Evolutionary conservation across 2,797 vertebrate genomes (phyloP).

Genomic region (Etheostoma perlongum): DNA sequence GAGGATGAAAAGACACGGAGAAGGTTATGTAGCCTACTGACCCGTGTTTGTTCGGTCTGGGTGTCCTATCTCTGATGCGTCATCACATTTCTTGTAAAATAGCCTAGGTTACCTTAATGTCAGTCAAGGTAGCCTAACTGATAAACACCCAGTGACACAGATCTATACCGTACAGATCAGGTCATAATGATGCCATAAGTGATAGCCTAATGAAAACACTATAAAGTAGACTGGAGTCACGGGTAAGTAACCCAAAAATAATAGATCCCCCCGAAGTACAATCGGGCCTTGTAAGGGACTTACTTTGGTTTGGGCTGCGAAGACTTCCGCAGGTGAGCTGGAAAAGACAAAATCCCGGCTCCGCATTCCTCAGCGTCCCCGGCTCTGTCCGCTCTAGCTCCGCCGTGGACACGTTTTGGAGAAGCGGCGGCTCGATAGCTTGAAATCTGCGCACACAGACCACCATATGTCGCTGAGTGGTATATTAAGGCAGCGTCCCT

Average conservation of each 20-base stretch:
- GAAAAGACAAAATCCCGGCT: conserved; percentile 66
- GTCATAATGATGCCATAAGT: not conserved
- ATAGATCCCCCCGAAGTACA: not conserved
- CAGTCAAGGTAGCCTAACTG: conserved; percentile 45
- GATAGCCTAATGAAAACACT: not conserved
- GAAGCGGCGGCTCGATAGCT: conserved; percentile 30
- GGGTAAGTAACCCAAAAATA: not conserved
- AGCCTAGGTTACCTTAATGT: not conserved
- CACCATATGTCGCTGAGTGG: conserved; percentile 47
- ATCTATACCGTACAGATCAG: not conserved
- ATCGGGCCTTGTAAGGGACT: conserved; percentile 11
- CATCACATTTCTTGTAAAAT: not conserved
- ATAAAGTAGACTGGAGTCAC: not conserved
- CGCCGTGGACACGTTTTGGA: conserved; percentile 60
- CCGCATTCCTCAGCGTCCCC: conserved; percentile 79
- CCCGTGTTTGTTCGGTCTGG: not conserved
- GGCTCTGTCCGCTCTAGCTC: conserved; percentile 55
- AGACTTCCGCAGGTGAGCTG: conserved; percentile 76
- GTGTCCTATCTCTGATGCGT: not conserved
- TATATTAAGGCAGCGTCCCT: not conserved
- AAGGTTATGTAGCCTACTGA: conserved; percentile 31
- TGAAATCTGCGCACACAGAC: conserved; percentile 42
- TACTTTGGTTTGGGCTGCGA: conserved; percentile 74
- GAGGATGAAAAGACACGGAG: conserved; percentile 16
- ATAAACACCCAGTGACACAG: conserved; percentile 7